Base-by-base conservation (phyloP, 1,140 invertebrate species). In the Tribolium castaneum region DNA sequence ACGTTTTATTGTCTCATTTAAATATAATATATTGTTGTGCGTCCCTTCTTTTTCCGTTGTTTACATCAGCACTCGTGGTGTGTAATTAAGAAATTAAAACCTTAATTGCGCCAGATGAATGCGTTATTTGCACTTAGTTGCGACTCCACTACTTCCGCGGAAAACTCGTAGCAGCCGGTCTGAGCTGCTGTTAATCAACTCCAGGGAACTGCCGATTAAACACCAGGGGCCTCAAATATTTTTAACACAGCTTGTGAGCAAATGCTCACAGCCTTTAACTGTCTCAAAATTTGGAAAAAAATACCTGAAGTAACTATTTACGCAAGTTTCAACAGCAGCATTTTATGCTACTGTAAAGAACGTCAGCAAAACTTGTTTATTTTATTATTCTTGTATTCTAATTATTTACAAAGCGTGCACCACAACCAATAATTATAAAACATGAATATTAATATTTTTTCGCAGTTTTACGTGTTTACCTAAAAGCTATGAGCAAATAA, bases 1-100 rank as follows among this genome's bases (percentile, higher is more conserved):
- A 66, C 59, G 59, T 66, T 66, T 39, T 66, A 66, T 66, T n/a
- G 59, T 14, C 51, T 52, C 54, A 59, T 30, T 59, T 59, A 59
- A 52, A 52, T 16, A 25, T 30, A 59, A 22, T 25, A 59, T 9
- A 25, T 59, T 59, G 54, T 52, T 14, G 51, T 9, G 49, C 51
- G 51, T 52, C 51, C 51, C 51, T 52, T 52, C 39, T 52, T 52
- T 52, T 52, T 52, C 51, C 51, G 51, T 52, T 52, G 51, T 66
- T 66, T 66, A 66, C 59, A 66, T 34, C 59, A 66, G 6, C 30
- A 12, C n/a, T 66, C 34, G 59, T 30, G 30, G 30, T 34, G 30
- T 35, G 30, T 66, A 12, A 66, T 66, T 66, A 66, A 66, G 25
- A 66, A 34, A 35, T 66, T 35, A 66, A 45, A 66, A 66, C 25